Base-by-base conservation (phyloP, 2,888 invertebrate genomes). In the Ramazzottius varieornatus region DNA sequence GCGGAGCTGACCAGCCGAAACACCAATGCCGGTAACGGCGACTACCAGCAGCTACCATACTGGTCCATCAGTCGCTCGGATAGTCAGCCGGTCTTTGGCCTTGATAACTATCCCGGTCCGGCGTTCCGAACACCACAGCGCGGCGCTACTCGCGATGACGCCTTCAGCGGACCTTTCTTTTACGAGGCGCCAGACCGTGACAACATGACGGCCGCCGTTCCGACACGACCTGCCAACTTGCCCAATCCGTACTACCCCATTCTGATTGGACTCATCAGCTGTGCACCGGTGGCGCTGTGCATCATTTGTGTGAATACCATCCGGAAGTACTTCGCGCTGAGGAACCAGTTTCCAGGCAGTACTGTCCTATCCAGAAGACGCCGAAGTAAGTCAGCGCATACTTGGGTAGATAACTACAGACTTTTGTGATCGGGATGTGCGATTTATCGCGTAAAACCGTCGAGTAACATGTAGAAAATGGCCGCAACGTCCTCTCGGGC, bases 211-310 rank as follows among this genome's bases (percentile, higher is more conserved):
- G 4, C 54, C 20, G 54, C 54, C 4, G 29, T 4, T n/a, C 54
- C 54, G 4, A n/a, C 54, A 29, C 54, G 54, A 16, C 13, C 20
- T 8, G 16, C 8, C 4, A 54, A 54, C 29, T 24, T 54, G 29
- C 54, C 54, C 54, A 54, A 24, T 54, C 54, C 54, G 54, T 54
- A 54, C 29, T 54, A 54, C 24, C 54, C 54, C 29, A 54, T 54
- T 54, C 29, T 54, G 4, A 54, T 54, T 24, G 54, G 54, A 29
- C 24, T 54, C 16, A 54, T 54, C 54, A 54, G 54, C 54, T 54
- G 54, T 29, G 54, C 54, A 4, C 54, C 54, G 54, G 54, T 54
- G 54, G 54, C 54, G 54, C 54, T 54, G 54, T 54, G 54, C 29
- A 54, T 54, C 54, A 54, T 54, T 24, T 54, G 54, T 29, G 29